Evolutionary conservation across 2,888 invertebrate species (phyloP).

Genomic region (Pasiphila rectangulata): DNA sequence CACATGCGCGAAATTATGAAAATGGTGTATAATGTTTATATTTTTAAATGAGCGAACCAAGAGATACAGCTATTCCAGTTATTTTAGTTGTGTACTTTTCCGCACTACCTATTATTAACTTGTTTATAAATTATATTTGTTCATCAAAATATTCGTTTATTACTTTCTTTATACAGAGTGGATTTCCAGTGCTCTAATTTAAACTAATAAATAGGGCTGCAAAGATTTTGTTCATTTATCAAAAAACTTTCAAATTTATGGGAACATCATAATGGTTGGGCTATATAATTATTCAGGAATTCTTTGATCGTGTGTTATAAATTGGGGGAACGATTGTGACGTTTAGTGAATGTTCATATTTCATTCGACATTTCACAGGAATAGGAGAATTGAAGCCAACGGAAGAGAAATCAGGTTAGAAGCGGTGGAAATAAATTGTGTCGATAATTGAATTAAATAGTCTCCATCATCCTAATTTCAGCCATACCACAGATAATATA

Average conservation of each 20-base stretch:
- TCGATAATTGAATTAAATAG: background rate
- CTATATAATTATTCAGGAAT: background rate
- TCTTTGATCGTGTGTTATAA: slow-evolving; percentile 8
- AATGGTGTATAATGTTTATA: no score
- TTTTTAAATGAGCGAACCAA: no score
- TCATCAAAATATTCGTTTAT: no score
- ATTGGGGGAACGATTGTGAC: slow-evolving; percentile 8
- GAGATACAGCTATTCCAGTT: no score
- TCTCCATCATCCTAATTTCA: no score
- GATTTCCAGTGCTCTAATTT: no score
- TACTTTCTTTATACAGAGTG: no score
- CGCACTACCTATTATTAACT: no score
- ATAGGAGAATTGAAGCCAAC: slow-evolving; percentile 4
- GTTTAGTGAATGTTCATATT: background rate
- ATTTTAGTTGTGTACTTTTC: no score
- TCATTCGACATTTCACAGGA: slow-evolving; percentile 5
- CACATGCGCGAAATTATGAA: no score
- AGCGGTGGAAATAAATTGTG: background rate
- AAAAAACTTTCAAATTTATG: slow-evolving; percentile 5
- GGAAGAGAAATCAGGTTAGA: slow-evolving; percentile 6
- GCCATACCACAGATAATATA: no score
- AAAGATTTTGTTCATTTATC: background rate
- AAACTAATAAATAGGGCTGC: background rate
- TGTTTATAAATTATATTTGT: no score
- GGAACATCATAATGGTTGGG: background rate